A percentile compares a stretch with the other conserved stretches of the same genome.
Evolutionary conservation across 2,888 invertebrate genomes (phyloP).

Genomic region (Augiades crinisus): DNA sequence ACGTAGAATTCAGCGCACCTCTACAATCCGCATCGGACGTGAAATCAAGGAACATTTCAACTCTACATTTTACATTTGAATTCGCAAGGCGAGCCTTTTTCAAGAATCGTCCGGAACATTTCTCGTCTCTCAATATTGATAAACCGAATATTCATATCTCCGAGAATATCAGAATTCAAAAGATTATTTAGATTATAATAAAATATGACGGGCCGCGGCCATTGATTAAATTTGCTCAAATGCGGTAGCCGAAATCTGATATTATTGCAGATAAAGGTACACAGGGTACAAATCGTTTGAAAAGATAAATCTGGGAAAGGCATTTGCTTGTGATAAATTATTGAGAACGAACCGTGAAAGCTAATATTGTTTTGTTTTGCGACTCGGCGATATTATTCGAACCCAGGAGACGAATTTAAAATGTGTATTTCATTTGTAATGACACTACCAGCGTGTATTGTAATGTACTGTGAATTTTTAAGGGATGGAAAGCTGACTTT

Average conservation of each 20-base stretch:
- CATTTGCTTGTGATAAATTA: neutral
- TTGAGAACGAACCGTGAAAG: neutral
- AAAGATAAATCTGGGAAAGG: neutral
- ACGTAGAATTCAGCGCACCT: slow-evolving; percentile 1
- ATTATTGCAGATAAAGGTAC: slow-evolving; percentile 8
- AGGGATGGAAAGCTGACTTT: too few species aligned
- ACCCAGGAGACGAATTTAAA: too few species aligned
- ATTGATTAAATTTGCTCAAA: slow-evolving; percentile 17
- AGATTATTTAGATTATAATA: slow-evolving; percentile 16
- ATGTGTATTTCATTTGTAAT: too few species aligned
- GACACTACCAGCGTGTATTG: too few species aligned
- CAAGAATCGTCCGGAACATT: slow-evolving; percentile 13
- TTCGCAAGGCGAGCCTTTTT: slow-evolving; percentile 13
- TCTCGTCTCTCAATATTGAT: slow-evolving; percentile 2
- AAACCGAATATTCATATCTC: slow-evolving; percentile 13
- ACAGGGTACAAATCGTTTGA: neutral
- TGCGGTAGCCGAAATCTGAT: slow-evolving; percentile 14
- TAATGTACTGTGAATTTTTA: too few species aligned
- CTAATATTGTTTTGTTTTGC: neutral
- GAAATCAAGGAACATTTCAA: slow-evolving; percentile 10
- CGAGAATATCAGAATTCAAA: slow-evolving; percentile 11
- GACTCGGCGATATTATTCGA: neutral
- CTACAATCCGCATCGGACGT: slow-evolving; percentile 1
- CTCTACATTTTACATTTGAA: slow-evolving; percentile 20
- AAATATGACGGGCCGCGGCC: slow-evolving; percentile 7